Evolutionary conservation across 92 coral and sea anemone genomes (phyloP).

Genomic region (Desmophyllum pertusum): DNA sequence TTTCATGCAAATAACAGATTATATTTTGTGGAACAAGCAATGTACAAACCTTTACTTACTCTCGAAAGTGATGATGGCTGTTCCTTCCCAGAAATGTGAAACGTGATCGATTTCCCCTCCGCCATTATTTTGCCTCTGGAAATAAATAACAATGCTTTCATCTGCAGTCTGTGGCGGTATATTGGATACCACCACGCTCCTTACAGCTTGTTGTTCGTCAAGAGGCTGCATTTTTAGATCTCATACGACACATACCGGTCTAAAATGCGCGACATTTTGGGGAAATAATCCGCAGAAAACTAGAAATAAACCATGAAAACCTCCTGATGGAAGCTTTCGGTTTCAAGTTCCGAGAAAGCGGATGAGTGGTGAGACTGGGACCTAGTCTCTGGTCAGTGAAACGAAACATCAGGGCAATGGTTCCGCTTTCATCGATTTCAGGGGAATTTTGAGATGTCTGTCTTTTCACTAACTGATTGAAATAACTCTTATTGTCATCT

Average conservation of each 20-base stretch:
- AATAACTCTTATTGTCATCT: not conserved
- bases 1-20: not conserved
- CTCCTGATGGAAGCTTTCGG: too few species aligned
- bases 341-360: too few species aligned
- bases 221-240: not conserved
- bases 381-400: too few species aligned
- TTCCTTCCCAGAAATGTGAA: constrained; percentile 21
- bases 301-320: too few species aligned
- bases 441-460: not conserved
- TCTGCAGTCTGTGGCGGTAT: constrained; percentile 11
- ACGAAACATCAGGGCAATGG: too few species aligned
- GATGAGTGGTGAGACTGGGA: too few species aligned
- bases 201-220: constrained; percentile 33
- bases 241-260: not conserved
- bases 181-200: constrained; percentile 32
- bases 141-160: constrained; percentile 30
- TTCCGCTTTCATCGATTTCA: too few species aligned
- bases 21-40: accelerated
- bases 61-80: constrained; percentile 53
- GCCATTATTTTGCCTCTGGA: constrained; percentile 46
- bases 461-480: not conserved
- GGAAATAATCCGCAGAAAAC: too few species aligned
- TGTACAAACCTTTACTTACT: constrained; percentile 29
- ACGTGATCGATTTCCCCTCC: constrained; percentile 57
- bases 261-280: constrained; percentile 6